Evolutionary conservation across 2,888 invertebrate genomes (phyloP), one percentile per base, ranked within the genome.

Genomic region (Drosophila mimetica): DNA sequence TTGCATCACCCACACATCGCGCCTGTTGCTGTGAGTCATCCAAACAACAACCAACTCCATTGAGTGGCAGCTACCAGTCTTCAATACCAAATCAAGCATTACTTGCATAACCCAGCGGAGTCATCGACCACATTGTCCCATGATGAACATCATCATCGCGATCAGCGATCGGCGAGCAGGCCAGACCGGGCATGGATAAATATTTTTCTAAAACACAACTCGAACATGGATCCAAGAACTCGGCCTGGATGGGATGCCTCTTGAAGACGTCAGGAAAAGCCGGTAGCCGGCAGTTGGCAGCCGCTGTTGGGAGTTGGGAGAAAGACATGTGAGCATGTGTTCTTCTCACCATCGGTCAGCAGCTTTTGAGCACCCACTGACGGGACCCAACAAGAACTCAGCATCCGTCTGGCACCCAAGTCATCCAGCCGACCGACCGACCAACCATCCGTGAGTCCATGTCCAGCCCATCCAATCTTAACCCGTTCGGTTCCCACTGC

Each of bases 31-130:
- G 75, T 75, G 83, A 87, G 67, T 87, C 83, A 87, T 82, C 74
- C 79, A 59, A 76, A 69, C 79, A 63, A 67, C 74, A 60, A 37
- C 47, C 37, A 52, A 41, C 51, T 9, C 34, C 34, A 59, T 67
- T 83, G 80, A 86, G 77, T 75, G 81, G 71, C 76, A 74, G 84
- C 84, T 84, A 88, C 84, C 86, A 86, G 84, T 84, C 78, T 84
- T 84, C 83, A 80, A 78, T 88, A 84, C 80, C 86, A 88, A 84
- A 88, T 88, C 84, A 88, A 87, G 88, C 84, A 84, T 88, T 88
- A 84, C 88, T 84, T 83, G 88, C 84, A 88, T 87, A 87, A 87
- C 85, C 73, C 82, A 77, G 71, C 79, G 66, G 57, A 82, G 82
- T 82, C 87, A 83, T 87, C 86, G 82, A 82, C 82, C 65, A 63